Conservation (phyloP, 2,888 invertebrate genomes). For the Odontocolon sp. region DNA sequence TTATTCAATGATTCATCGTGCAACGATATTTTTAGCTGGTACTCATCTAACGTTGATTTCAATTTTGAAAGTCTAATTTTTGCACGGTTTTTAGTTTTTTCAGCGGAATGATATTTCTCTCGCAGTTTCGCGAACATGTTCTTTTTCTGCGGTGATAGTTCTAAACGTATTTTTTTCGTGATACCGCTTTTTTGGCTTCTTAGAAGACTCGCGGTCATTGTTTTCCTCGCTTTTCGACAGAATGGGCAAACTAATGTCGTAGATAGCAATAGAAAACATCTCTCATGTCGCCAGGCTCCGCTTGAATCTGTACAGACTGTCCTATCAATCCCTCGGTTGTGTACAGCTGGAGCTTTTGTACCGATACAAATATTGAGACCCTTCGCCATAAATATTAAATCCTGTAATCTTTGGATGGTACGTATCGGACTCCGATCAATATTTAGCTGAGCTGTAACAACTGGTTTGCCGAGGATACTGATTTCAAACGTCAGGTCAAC, state of each 20-base stretch:
- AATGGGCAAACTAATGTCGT: slow-evolving; percentile 1
- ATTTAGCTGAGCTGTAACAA: not conserved
- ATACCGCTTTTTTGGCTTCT: not conserved
- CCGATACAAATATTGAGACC: not conserved
- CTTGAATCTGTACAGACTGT: not conserved
- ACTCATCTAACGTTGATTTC: not conserved
- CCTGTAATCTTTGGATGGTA: not conserved
- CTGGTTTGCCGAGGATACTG: not conserved
- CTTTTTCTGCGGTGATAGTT: not conserved
- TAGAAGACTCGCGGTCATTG: not conserved
- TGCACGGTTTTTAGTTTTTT: not conserved
- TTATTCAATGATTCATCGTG: not conserved
- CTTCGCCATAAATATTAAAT: not conserved
- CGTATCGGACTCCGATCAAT: not conserved
- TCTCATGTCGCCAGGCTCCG: slow-evolving; percentile 9
- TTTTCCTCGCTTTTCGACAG: not conserved
- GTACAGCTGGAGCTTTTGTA: not conserved
- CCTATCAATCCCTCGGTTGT: not conserved
- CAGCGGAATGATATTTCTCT: not conserved
- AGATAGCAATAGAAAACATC: slow-evolving; percentile 1
- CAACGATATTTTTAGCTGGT: not conserved
- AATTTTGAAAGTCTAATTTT: not conserved
- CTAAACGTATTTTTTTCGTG: not conserved
- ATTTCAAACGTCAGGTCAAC: not conserved
- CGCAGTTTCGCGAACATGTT: not conserved